Conservation (phyloP, 2,888 invertebrate genomes). For the Pilophorus perplexus region DNA sequence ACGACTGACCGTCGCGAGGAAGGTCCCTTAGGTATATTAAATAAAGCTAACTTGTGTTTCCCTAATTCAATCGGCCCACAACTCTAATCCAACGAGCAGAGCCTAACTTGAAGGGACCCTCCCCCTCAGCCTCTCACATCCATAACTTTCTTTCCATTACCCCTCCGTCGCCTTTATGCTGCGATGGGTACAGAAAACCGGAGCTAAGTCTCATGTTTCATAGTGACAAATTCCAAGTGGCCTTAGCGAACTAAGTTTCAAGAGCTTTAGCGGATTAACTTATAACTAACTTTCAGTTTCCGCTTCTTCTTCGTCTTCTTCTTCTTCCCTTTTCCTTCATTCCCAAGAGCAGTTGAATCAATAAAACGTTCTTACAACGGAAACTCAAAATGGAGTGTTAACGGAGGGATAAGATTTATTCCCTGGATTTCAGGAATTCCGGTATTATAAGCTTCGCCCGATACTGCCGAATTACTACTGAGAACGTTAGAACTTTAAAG, state of each 20-base stretch:
- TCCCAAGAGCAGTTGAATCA: neutral
- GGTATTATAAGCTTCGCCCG: too few species aligned
- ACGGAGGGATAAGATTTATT: too few species aligned
- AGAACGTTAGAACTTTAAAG: too few species aligned
- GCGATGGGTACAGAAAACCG: slow-evolving; percentile 5
- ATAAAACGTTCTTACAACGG: too few species aligned
- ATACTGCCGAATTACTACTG: too few species aligned
- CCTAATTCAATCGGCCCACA: slow-evolving; percentile 37
- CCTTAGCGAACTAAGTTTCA: slow-evolving; percentile 30
- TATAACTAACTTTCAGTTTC: slow-evolving; percentile 33
- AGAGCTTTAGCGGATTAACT: slow-evolving; percentile 34
- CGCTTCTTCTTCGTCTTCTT: neutral
- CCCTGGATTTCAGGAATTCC: too few species aligned
- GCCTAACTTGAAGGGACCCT: slow-evolving; percentile 26
- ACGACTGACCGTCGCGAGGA: slow-evolving; percentile 22
- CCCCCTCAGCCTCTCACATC: neutral
- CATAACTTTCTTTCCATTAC: slow-evolving; percentile 39
- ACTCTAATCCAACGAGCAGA: slow-evolving; percentile 34
- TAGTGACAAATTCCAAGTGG: slow-evolving; percentile 40
- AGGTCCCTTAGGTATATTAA: slow-evolving; percentile 27
- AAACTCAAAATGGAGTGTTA: too few species aligned
- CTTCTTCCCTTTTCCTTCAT: too few species aligned
- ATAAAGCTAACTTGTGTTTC: slow-evolving; percentile 38
- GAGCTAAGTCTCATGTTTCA: slow-evolving; percentile 38
- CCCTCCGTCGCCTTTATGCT: slow-evolving; percentile 8